These are phyloP conservation scores for Eira barbara DNA, from an alignment of 2,113 vertebrate species.

Conservation along the genomic window DNA sequence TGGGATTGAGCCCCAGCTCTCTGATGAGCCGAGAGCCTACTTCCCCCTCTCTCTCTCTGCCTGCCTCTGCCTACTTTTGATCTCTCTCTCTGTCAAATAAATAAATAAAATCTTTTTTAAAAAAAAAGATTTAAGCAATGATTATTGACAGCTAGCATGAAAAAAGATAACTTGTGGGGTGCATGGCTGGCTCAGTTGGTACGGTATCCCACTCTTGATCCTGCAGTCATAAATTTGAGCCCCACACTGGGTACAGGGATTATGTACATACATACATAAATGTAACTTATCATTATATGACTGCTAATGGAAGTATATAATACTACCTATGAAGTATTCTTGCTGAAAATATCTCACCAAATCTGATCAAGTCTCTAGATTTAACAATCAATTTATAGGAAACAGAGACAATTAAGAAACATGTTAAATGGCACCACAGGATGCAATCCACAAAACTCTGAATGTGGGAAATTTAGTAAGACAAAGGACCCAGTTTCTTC, in stretches of 20 bases:
- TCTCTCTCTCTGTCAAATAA: too few relatives aligned
- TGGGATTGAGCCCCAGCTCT: too few relatives aligned
- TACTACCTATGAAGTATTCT: background rate
- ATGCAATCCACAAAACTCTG: background rate
- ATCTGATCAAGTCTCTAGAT: slow-evolving; percentile 24
- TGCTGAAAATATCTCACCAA: slow-evolving; percentile 6
- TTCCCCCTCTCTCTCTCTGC: too few relatives aligned
- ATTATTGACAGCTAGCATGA: background rate
- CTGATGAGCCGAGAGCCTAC: too few relatives aligned
- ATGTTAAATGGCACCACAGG: background rate
- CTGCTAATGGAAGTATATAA: background rate
- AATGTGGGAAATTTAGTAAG: background rate
- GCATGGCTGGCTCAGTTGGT: background rate
- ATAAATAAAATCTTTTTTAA: too few relatives aligned
- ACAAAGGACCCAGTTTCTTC: background rate
- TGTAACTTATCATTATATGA: background rate
- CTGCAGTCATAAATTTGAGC: background rate
- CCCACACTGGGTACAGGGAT: background rate
- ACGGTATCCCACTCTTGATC: background rate
- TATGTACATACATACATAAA: background rate
- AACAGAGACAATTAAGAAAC: background rate
- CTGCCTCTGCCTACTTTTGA: too few relatives aligned
- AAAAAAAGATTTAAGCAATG: background rate
- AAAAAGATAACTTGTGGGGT: background rate
- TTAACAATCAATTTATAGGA: slow-evolving; percentile 1